phyloP scores from a whole-genome alignment of 2,113 vertebrate species.

The Psittacus erithacus region DNA sequence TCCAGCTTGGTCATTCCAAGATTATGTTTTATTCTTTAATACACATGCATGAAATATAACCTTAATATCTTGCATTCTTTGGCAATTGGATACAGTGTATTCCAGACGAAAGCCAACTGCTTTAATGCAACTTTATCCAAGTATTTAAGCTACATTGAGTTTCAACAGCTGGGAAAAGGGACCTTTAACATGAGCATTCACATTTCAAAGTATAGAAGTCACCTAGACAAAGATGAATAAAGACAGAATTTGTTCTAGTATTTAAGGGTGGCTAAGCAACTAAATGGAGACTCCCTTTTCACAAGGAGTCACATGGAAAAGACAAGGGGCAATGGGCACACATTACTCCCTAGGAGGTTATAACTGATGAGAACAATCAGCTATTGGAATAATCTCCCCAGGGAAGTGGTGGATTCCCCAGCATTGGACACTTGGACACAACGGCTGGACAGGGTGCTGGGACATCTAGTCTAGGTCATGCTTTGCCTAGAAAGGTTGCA shows the following conservation, averaged over 20 bases:
- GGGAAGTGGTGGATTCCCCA: not conserved
- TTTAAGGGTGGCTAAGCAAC: not conserved
- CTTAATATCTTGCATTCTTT: constrained; percentile 10
- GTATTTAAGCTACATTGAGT: not conserved
- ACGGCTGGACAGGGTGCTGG: not conserved
- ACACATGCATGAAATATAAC: not conserved
- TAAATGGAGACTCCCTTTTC: not conserved
- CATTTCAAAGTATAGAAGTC: not conserved
- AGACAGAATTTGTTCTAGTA: not conserved
- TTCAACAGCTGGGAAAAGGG: constrained; percentile 18
- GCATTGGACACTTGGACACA: not conserved
- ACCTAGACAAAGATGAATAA: not conserved
- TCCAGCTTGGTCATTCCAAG: not conserved
- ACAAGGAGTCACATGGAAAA: not conserved
- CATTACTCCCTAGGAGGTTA: not conserved
- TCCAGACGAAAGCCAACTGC: constrained; percentile 25
- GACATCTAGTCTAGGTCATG: not conserved
- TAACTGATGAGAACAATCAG: not conserved
- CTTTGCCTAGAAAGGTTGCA: not conserved
- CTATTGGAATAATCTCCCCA: not conserved
- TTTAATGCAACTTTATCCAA: not conserved
- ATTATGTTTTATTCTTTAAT: not conserved
- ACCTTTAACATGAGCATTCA: not conserved
- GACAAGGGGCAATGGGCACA: not conserved
- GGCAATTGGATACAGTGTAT: not conserved